Base-by-base conservation (phyloP, 2,797 vertebrate genomes). In the Fundulus diaphanus region DNA sequence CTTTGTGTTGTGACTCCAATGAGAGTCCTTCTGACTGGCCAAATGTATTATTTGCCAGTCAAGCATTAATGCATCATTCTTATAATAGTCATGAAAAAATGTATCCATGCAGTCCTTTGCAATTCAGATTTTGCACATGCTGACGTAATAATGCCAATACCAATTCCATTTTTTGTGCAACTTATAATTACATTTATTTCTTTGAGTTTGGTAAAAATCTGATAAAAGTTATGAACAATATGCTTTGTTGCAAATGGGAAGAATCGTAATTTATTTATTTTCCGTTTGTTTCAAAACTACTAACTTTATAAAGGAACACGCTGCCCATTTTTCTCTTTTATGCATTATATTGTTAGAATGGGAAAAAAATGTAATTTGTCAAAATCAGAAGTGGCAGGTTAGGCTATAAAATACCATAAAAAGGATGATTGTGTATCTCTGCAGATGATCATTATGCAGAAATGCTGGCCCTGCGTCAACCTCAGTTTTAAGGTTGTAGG, bases 401-500 rank as follows among this genome's bases (percentile, higher is more conserved):
- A 66, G 24, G 44, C 12, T 24, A 9, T 27, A 40, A 65, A 66
- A 40, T 42, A 42, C 12, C 24, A 44, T 40, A 16, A 42, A 16
- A 44, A 42, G 6, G 9, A 22, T 27, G 5, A 27, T 27, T 27
- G 37, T 66, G 37, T 22, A 31, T 56, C 5, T 88, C 76, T 68
- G 75, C 73, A 61, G 74, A 85, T 78, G 83, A 86, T 88, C 80
- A 74, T 90, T 84, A 83, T 82, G 83, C 24, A 33, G 56, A 86
- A 87, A 86, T 57, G 61, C 72, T 88, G 89, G 82, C 85, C 70
- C 1, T 83, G 77, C 79, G 85, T 86, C 85, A 87, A 86, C 85
- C 88, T 85, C 83, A 81, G 84, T 85, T 90, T 85, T 76, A 76
- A 76, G 75, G 72, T 82, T 88, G 67, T 12, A 37, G 27, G 37